Percentiles rank a stretch among this genome's conserved stretches.
phyloP scores from a whole-genome alignment of 2,888 invertebrate species.

The Copidosoma aretas region DNA sequence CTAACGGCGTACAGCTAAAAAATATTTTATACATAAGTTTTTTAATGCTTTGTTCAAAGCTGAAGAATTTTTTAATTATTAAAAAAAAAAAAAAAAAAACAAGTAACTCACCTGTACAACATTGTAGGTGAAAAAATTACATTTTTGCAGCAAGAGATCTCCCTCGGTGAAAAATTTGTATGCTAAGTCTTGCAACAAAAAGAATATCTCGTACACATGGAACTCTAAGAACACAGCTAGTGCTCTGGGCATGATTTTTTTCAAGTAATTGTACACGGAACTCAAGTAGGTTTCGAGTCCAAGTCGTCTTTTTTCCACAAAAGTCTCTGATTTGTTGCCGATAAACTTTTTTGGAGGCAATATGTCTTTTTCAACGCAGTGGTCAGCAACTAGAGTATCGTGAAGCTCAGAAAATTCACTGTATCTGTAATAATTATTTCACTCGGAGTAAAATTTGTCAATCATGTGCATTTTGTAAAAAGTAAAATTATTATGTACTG shows the following conservation, averaged over 20 bases:
- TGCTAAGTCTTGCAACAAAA: constrained; percentile 83
- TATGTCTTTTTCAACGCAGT: constrained; percentile 82
- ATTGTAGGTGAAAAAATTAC: constrained; percentile 73
- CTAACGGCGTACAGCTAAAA: constrained; percentile 85
- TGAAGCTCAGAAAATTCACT: constrained; percentile 90
- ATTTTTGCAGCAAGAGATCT: constrained; percentile 71
- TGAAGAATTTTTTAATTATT: too few species aligned
- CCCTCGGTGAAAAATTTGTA: constrained; percentile 79
- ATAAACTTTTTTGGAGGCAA: constrained; percentile 93
- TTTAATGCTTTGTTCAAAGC: too few species aligned
- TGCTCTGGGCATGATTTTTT: constrained; percentile 79
- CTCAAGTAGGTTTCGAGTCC: constrained; percentile 83
- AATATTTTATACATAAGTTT: not conserved
- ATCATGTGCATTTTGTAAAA: too few species aligned
- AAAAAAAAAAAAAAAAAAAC: not conserved
- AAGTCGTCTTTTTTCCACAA: constrained; percentile 82
- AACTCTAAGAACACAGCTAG: constrained; percentile 88
- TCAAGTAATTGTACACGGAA: constrained; percentile 77
- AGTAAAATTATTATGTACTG: too few species aligned
- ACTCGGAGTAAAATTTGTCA: too few species aligned
- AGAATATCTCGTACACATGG: constrained; percentile 88
- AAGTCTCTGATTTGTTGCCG: constrained; percentile 86
- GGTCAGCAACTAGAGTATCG: constrained; percentile 79
- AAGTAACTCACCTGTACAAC: constrained; percentile 73
- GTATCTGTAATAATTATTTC: constrained; percentile 69